Evolutionary conservation across 2,113 vertebrate species (phyloP), one percentile per base, ranked within the genome.

Genomic region (Menura novaehollandiae): DNA sequence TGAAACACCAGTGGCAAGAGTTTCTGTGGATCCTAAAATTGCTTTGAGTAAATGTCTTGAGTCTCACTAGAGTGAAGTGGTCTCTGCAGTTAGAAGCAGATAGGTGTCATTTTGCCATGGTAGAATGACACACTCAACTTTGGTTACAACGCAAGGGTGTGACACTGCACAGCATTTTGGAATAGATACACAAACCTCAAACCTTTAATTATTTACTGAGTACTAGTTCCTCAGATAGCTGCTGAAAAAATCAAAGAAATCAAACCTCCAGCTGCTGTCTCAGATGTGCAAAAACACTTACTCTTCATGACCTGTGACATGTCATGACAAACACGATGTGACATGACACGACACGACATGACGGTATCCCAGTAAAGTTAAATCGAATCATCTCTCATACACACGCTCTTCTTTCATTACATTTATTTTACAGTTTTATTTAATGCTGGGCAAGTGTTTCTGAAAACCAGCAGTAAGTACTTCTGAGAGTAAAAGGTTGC

Each of bases 331-430:
- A 79, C 15, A 33, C 16, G 5, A 63, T 1, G 1, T 32, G n/a
- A 32, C 35, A 51, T 1, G 3, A 49, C 44, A 26, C 8, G 35
- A 52, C 28, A 28, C 62, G 27, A 39, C 6, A 30, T 49, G n/a
- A 55, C 20, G 30, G 43, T 62, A 51, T 24, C 15, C 16, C 49
- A 62, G 55, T n/a, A 28, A 80, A 87, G 16, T 73, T 64, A 60
- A 60, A 33, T 0, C 0, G 59, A 81, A 75, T 37, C 1, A 35
- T 21, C 19, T 76, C n/a, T 28, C 26, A 60, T 6, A 27, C 13
- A 82, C 30, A 51, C 32, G 10, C 7, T 72, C 4, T 43, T 59
- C 53, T 27, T 85, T 39, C 22, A 23, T 78, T 33, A 44, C 5
- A 20, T 53, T 75, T 82, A 59, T 56, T 67, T 85, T 64, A 78